Evolutionary conservation across 2,888 invertebrate species (phyloP).

Genomic region (Tanytarsus gracilentus): DNA sequence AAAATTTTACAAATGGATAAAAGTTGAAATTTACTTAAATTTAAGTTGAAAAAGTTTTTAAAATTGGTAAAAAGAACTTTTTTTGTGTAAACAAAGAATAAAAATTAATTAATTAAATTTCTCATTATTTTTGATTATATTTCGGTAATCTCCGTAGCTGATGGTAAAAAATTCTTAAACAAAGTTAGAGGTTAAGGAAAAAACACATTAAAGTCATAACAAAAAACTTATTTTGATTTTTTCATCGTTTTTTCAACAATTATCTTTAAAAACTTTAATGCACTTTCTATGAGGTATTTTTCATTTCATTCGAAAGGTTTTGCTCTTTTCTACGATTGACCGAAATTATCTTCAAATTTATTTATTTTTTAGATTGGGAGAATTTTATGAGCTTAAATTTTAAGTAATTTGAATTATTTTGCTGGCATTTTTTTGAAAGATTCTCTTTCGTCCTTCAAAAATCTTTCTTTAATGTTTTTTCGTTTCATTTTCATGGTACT

Average conservation of each 20-base stretch:
- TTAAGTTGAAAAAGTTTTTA: too few species aligned
- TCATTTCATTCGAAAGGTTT: background rate
- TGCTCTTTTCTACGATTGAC: background rate
- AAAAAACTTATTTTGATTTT: too few species aligned
- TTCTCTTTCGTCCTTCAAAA: background rate
- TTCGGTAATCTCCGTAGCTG: slow-evolving; percentile 21
- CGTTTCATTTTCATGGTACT: background rate
- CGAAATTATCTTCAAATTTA: background rate
- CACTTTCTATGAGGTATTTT: slow-evolving; percentile 34
- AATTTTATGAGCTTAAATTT: background rate
- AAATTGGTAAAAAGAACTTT: slow-evolving; percentile 4
- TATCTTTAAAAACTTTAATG: slow-evolving; percentile 30
- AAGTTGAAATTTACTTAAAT: too few species aligned
- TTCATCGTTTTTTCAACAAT: slow-evolving; percentile 3
- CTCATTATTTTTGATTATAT: slow-evolving; percentile 28
- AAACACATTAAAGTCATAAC: background rate
- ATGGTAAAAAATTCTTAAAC: background rate
- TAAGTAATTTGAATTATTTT: background rate
- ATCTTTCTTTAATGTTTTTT: background rate
- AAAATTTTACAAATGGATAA: background rate
- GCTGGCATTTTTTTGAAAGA: background rate
- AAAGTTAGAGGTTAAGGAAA: background rate
- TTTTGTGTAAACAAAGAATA: background rate
- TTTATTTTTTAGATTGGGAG: background rate
- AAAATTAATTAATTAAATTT: too few species aligned